Conservation (phyloP, 2,113 vertebrate genomes). For the Thunnus thynnus region DNA sequence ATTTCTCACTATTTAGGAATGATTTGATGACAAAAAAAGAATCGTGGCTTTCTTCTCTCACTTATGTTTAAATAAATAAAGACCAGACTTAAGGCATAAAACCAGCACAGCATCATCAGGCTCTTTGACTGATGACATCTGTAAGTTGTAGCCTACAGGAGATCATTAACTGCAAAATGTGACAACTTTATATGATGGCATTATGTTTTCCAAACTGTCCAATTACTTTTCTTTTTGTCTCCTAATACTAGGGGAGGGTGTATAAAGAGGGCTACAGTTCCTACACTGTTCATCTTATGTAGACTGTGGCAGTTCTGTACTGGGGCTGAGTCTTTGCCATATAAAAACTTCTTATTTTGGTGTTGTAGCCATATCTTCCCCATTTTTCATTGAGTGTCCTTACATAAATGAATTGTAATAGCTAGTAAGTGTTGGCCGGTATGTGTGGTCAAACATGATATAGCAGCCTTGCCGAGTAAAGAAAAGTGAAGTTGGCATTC, state of each 20-base stretch:
- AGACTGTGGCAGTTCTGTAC: too few species aligned
- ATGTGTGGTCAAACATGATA: too few species aligned
- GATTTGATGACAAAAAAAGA: slow-evolving; percentile 45
- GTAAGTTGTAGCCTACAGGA: background rate
- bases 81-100: too few species aligned
- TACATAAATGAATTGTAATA: too few species aligned
- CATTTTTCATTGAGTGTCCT: too few species aligned
- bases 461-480: too few species aligned
- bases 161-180: background rate
- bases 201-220: background rate
- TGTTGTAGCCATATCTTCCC: too few species aligned
- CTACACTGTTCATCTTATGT: background rate
- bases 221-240: background rate
- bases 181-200: background rate
- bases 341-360: too few species aligned
- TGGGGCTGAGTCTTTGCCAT: too few species aligned
- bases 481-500: too few species aligned
- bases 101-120: background rate
- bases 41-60: slow-evolving; percentile 9
- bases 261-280: background rate
- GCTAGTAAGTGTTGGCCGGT: too few species aligned
- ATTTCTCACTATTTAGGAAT: slow-evolving; percentile 46
- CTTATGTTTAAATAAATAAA: too few species aligned
- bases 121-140: slow-evolving; percentile 1
- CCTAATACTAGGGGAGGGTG: background rate